Percentiles rank a stretch among this genome's conserved stretches.
Evolutionary conservation across 2,113 vertebrate genomes (phyloP).

Genomic region (Tachysurus fulvidraco): DNA sequence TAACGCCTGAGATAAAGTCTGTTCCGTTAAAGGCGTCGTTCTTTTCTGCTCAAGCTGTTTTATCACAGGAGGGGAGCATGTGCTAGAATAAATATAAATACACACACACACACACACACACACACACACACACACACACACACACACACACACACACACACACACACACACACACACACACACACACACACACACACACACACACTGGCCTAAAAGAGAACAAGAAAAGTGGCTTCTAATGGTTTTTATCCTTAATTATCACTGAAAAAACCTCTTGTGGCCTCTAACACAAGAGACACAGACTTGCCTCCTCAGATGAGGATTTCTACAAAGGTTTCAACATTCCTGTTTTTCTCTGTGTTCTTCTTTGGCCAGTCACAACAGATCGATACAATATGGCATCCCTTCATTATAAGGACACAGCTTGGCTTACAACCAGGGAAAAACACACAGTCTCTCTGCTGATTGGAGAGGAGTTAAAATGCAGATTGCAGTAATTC

Average conservation of each 20-base stretch:
- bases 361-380: constrained; percentile 46
- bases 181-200: constrained; percentile 9
- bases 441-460: background rate
- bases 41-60: background rate
- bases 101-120: background rate
- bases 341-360: constrained; percentile 37
- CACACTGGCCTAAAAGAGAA: background rate
- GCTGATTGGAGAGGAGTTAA: background rate
- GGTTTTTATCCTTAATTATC: background rate
- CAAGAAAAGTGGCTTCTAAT: background rate
- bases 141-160: background rate
- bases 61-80: background rate
- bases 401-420: constrained; percentile 43
- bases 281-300: background rate
- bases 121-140: background rate
- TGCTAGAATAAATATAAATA: constrained; percentile 28
- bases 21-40: constrained; percentile 42
- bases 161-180: constrained; percentile 3
- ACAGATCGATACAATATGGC: constrained; percentile 50
- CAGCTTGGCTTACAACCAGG: constrained; percentile 43
- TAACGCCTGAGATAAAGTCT: constrained; percentile 51
- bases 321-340: constrained; percentile 36
- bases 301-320: background rate
- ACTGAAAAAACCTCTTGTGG: background rate
- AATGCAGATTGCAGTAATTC: background rate